Base-by-base conservation (phyloP, 2,113 vertebrate species). In the Tauraco erythrolophus region DNA sequence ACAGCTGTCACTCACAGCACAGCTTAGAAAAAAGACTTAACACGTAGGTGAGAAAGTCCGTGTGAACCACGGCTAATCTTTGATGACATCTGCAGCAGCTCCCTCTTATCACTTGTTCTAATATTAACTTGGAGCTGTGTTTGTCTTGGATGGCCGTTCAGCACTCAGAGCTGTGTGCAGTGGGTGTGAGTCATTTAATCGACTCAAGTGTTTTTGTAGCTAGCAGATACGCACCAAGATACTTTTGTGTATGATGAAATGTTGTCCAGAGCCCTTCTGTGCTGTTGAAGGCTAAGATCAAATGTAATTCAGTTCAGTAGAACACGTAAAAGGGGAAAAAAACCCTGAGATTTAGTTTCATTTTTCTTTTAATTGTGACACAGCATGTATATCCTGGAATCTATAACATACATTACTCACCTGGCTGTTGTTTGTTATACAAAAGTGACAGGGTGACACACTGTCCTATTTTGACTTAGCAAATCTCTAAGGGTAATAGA, bases 401-500 rank as follows among this genome's bases (percentile, higher is more conserved):
- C 46, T 54, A 5, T 94, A 81, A 92, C 19, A 3, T 85, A 28
- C 3, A 1, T 84, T 37, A n/a, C 74, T 97, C 60, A 25, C 45
- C 27, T 2, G 10, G 30, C 62, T 53, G 25, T 31, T 71, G 37
- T 22, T 50, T 56, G 8, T 60, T 72, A 16, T 68, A 33, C 39
- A 80, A 70, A 78, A 92, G 48, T 60, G 61, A 39, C 48, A 58
- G 74, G 35, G 57, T 90, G 91, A 80, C 22, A 31, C 0, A 1
- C 62, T 92, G 69, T 61, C 41, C 41, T 82, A 5, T 58, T 96
- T 58, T 74, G 64, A 39, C 37, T 22, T 65, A 71, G 61, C 57
- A 23, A 41, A 23, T 74, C 84, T 92, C 65, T 91, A 76, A 78
- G 65, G 66, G 45, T 92, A 94, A 85, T 93, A 77, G 81, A 92